Evolutionary conservation across 2,113 vertebrate genomes (phyloP), one percentile per base, ranked within the genome.

Genomic region (Macquaria ambigua): DNA sequence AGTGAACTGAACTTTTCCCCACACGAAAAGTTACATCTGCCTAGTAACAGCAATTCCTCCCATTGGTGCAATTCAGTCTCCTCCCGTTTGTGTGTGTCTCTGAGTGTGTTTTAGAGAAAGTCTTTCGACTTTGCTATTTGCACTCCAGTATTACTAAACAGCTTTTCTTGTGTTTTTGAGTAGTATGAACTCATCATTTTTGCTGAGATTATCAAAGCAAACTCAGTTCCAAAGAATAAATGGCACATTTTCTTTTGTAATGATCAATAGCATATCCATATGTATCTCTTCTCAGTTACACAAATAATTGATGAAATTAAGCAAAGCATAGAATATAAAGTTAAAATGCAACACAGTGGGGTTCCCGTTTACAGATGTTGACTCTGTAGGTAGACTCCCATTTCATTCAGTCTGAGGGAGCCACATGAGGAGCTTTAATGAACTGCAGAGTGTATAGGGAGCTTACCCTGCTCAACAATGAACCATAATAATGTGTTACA

Each of bases 41-140:
- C 97, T 97, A 95, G 97, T 97, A 98, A 98, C 97, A 97, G 94
- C 91, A 92, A 93, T 91, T 93, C 94, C 91, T 93, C 90, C 95
- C 87, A 97, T 97, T 97, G 97, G 97, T 95, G 95, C 93, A 89
- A 87, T 87, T 93, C 69, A 93, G 95, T 94, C 96, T 96, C 97
- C 96, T 96, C 94, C 95, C 76, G 78, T 71, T 18, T 82, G 71
- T 83, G 81, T 84, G 81, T 90, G 76, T 76, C 70, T 76, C 46
- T 72, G 37, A 41, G 37, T 66, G 69, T 72, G 74, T 72, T 16
- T 73, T n/a, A 63, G 21, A 23, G 28, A 76, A 48, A 70, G 31
- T 82, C 68, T 78, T 82, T 21, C 85, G 74, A 80, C 80, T 80
- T 52, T 70, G 66, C 41, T 58, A 21, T 73, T 70, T 76, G 14